These are phyloP conservation scores for Panopea generosa DNA, from an alignment of 2,888 invertebrate species.

Conservation along the genomic window DNA sequence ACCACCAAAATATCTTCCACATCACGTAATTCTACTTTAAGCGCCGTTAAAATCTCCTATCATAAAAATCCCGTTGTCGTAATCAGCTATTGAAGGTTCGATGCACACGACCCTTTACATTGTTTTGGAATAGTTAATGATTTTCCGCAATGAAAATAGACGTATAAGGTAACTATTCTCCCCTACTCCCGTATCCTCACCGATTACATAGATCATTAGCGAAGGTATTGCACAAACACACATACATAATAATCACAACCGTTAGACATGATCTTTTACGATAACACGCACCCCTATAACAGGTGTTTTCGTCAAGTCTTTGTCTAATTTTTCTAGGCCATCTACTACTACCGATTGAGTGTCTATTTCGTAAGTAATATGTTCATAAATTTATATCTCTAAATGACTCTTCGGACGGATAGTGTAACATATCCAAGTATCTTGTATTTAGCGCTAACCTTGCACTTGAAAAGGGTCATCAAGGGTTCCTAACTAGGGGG, in stretches of 20 bases:
- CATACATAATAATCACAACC: constrained; percentile 18
- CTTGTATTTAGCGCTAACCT: no score
- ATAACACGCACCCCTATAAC: constrained; percentile 27
- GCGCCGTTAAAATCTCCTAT: no score
- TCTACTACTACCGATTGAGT: not conserved
- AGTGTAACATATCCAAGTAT: not conserved
- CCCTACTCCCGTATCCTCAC: constrained; percentile 5
- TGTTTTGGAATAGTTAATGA: constrained; percentile 9
- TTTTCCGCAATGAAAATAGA: constrained; percentile 5
- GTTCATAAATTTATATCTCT: not conserved
- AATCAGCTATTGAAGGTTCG: no score
- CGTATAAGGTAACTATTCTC: constrained; percentile 13
- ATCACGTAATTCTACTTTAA: no score
- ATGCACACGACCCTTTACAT: no score
- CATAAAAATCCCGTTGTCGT: no score
- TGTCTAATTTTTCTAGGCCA: not conserved
- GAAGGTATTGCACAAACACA: constrained; percentile 10
- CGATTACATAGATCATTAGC: constrained; percentile 36
- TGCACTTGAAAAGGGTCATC: no score
- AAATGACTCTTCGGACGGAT: not conserved
- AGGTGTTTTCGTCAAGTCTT: constrained; percentile 29
- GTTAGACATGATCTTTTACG: constrained; percentile 22
- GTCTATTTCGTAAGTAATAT: constrained; percentile 21
- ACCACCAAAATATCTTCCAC: no score
- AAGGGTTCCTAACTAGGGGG: no score